Base-by-base conservation (phyloP, 2,113 vertebrate species). In the Labeo catla region DNA sequence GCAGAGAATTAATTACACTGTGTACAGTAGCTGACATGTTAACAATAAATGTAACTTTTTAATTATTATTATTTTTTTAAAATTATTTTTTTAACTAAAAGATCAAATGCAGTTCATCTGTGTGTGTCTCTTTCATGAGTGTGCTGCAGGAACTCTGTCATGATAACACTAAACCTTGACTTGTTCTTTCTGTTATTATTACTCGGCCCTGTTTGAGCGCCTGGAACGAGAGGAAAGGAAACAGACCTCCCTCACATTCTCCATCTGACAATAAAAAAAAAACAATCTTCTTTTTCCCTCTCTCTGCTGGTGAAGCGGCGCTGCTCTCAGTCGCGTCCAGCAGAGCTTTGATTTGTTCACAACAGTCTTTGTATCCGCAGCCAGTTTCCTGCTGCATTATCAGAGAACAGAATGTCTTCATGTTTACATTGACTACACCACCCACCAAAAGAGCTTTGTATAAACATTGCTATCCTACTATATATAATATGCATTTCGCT, bases 351-450 rank as follows among this genome's bases (percentile, higher is more conserved):
- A 76, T 78, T 68, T 81, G 9, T 78, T 63, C 77, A 76, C 47
- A 76, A 50, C 59, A 50, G 68, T 34, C 77, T 88, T 84, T 85
- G 68, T 76, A 85, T 36, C 45, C 16, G 28, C 72, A 65, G 83
- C 87, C 83, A 70, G 23, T 82, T 85, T 88, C 79, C 78, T 82
- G 52, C 39, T 21, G 15, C 61, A 70, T 83, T 85, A 88, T 85
- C 84, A 85, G 70, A 68, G 63, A 10, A 59, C 57, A 8, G 3
- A 61, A 19, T 8, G 3, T 16, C 54, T 59, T 59, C 57, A n/a
- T n/a, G 57, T 59, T 59, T n/a, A 59, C 19, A n/a, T n/a, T 3
- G 8, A 21, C 7, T 59, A 54, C 1, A 47, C 45, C 7, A 47
- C 50, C 50, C 50, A 52, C 3, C 50, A 52, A 52, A 52, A 52